phyloP scores from a whole-genome alignment of 1,140 invertebrate genomes.

The Drosophila melanogaster region DNA sequence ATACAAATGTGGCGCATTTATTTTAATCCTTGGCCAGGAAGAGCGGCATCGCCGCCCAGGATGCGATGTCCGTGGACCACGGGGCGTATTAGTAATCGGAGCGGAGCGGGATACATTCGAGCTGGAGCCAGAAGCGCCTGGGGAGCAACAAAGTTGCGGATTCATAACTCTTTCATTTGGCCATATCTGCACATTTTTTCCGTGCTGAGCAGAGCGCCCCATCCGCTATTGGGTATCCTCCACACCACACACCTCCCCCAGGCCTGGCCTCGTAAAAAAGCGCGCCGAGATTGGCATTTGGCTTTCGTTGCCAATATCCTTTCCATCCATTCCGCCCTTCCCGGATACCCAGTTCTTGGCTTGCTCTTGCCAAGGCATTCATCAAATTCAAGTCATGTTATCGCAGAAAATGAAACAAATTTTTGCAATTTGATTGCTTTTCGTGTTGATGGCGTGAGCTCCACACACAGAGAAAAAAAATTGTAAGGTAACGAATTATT shows the following conservation, averaged over 20 bases:
- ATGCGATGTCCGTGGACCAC: slow-evolving; percentile 26
- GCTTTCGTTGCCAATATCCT: slow-evolving; percentile 78
- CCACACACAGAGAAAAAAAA: neutral
- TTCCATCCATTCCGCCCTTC: neutral
- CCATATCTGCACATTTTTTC: slow-evolving; percentile 78
- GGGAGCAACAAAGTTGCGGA: slow-evolving; percentile 76
- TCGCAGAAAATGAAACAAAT: slow-evolving; percentile 83
- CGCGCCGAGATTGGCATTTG: slow-evolving; percentile 79
- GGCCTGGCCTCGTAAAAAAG: slow-evolving; percentile 64
- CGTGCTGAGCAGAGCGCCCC: slow-evolving; percentile 15
- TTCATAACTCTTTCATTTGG: slow-evolving; percentile 83
- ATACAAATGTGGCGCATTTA: slow-evolving; percentile 79
- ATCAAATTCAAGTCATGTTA: slow-evolving; percentile 83
- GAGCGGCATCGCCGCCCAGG: slow-evolving; percentile 13
- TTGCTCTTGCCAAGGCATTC: slow-evolving; percentile 74
- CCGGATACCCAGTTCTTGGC: slow-evolving; percentile 12
- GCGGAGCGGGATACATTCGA: slow-evolving; percentile 9
- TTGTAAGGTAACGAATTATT: too few relatives aligned
- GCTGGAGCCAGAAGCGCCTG: slow-evolving; percentile 56
- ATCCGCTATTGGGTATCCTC: neutral
- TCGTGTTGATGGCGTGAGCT: slow-evolving; percentile 72
- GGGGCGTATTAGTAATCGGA: slow-evolving; percentile 75
- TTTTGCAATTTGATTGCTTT: slow-evolving; percentile 83
- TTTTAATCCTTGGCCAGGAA: slow-evolving; percentile 67
- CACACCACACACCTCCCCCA: slow-evolving; percentile 6